Base-by-base conservation (phyloP, 2,888 invertebrate genomes). In the Eupithecia centaureata region DNA sequence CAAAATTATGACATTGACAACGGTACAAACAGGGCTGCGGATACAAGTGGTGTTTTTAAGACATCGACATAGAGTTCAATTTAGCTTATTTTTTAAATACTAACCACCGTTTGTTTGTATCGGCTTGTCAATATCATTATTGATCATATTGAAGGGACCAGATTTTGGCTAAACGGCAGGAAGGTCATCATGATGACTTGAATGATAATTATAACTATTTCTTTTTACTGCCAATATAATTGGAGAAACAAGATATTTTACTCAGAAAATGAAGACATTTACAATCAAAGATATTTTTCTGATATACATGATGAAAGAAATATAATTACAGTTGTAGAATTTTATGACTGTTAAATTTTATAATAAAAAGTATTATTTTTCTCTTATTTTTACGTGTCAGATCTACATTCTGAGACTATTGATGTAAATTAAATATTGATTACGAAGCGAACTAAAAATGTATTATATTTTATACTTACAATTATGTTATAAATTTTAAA, bases 1-100 rank as follows among this genome's bases (percentile, higher is more conserved):
- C 77, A 77, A 77, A 77, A 77, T 76, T 74, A 68, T 68, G 70
- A 63, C 61, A 70, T 52, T 68, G 35, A 18, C 67, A 61, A 58
- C 27, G 32, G 22, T 63, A 2, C n/a, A 32, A 8, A 1, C 18
- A 38, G 28, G 12, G 22, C 13, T 33, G 5, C 2, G 15, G 32
- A 33, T 25, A 4, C 51, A 38, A 5, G 1, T 30, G 2, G 25
- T 4, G 12, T 18, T 38, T 51, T 61, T 63, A 32, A 58, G 13
- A 0, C 30, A 2, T 30, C 35, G 2, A 8, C 5, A 52, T 58
- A 61, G n/a, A 61, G 69, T 61, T 59, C n/a, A 63, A 61, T 33
- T 28, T 70, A 0, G 15, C 5, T 4, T 18, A 10, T 15, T 5
- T 66, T 60, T 35, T 4, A 4, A 8, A 56, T 35, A 35, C 52